Base-by-base conservation (phyloP, 2,888 invertebrate species). In the Dyspetes luteomarginatus region DNA sequence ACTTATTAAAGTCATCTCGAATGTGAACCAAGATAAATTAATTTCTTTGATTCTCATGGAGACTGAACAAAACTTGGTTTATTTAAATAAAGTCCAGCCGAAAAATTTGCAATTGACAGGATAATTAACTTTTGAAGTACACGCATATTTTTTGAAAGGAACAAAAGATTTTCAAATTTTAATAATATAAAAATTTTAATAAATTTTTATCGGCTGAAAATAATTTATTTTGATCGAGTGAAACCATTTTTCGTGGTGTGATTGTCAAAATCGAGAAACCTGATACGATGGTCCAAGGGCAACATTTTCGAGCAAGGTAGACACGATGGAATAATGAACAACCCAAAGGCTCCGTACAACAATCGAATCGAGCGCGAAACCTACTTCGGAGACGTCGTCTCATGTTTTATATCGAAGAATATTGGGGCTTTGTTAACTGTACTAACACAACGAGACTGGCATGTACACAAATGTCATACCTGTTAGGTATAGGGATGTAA, bases 371-470 rank as follows among this genome's bases (percentile, higher is more conserved):
- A 85, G 83, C 86, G 86, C 86, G 86, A 88, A 85, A 86, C 76
- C 78, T 84, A 75, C 68, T 28, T 5, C 30, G 48, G 48, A 48
- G 58, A 52, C 79, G 77, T 68, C 79, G 82, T 81, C 71, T 48
- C 30, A n/a, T 83, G 81, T 88, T 88, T 88, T 88, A 86, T 86
- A 89, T 89, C 84, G 88, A 86, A 85, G 88, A 87, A 88, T 88
- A 89, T 89, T 85, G 86, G 85, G 85, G 85, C 85, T 87, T 88
- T 88, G 88, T 88, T 62, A 55, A 67, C 71, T 62, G 56, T 43
- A 41, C 69, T 2, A 71, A 22, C 12, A 55, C 55, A 58, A 48
- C 48, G 58, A 56, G 48, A 64, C 68, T 72, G 75, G 69, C 62
- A 58, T 78, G 64, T 48, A 56, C 19, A 60, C 2, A 36, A 36